Conservation (phyloP, 53 echinoderm and acorn worm species). For the Paelopatides confundens region DNA sequence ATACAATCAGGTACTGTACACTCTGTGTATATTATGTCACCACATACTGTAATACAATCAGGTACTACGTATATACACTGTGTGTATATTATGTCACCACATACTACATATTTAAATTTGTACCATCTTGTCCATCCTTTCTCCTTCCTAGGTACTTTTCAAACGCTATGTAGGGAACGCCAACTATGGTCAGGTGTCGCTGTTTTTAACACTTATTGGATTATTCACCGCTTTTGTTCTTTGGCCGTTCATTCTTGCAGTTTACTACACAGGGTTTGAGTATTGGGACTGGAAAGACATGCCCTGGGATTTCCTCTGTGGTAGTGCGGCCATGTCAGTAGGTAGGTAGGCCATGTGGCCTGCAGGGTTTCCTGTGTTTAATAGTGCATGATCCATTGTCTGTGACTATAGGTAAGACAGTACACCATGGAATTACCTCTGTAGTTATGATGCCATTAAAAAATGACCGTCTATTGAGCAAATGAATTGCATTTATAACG, state of each 20-base stretch:
- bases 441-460: too few relatives aligned
- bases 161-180: slow-evolving; percentile 87
- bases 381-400: too few relatives aligned
- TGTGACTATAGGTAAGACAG: too few relatives aligned
- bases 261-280: slow-evolving; percentile 92
- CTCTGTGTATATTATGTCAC: too few relatives aligned
- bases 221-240: slow-evolving; percentile 80
- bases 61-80: too few relatives aligned
- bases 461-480: too few relatives aligned
- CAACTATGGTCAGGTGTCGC: slow-evolving; percentile 84
- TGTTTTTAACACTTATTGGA: slow-evolving; percentile 87
- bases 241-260: slow-evolving; percentile 85
- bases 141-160: slow-evolving; percentile 75
- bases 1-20: too few relatives aligned
- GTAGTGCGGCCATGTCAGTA: slow-evolving; percentile 86
- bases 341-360: slow-evolving; percentile 72
- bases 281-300: slow-evolving; percentile 88
- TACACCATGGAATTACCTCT: too few relatives aligned
- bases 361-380: too few relatives aligned
- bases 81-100: too few relatives aligned
- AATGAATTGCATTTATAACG: too few relatives aligned
- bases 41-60: too few relatives aligned
- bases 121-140: neutral
- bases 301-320: slow-evolving; percentile 95
- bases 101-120: neutral